phyloP scores from a whole-genome alignment of 2,113 vertebrate species.

The Dipodomys spectabilis region DNA sequence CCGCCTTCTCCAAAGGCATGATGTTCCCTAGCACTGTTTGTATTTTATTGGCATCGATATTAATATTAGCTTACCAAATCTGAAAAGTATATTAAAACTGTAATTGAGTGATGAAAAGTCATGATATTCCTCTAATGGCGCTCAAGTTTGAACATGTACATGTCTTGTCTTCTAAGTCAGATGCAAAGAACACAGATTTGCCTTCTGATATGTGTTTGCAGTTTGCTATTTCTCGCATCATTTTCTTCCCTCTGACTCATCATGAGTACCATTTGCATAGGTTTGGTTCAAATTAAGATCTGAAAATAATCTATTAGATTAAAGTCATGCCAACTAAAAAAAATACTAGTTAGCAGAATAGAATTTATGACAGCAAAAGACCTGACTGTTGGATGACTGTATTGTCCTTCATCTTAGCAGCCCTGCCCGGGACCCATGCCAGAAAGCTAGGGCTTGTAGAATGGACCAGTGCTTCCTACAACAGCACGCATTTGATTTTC shows the following conservation, averaged over 20 bases:
- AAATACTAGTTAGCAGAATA: neutral
- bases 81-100: neutral
- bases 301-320: neutral
- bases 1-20: neutral
- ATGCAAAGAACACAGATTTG: neutral
- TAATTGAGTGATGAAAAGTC: neutral
- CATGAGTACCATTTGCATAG: neutral
- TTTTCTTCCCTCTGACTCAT: neutral
- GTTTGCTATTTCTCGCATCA: neutral
- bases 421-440: neutral
- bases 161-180: neutral
- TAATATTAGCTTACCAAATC: neutral
- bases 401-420: constrained; percentile 40
- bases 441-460: constrained; percentile 45
- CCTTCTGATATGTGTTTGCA: neutral
- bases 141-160: neutral
- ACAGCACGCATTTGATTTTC: constrained; percentile 33
- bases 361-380: constrained; percentile 7
- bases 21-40: neutral
- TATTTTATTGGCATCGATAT: neutral
- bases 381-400: constrained; percentile 19
- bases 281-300: constrained; percentile 57
- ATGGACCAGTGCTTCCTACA: constrained; percentile 53
- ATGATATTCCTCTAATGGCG: neutral
- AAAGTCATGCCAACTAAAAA: neutral